A percentile compares a stretch with the other conserved stretches of the same genome.
phyloP scores from a whole-genome alignment of 92 coral and sea anemone species.

The Pocillopora grandis region DNA sequence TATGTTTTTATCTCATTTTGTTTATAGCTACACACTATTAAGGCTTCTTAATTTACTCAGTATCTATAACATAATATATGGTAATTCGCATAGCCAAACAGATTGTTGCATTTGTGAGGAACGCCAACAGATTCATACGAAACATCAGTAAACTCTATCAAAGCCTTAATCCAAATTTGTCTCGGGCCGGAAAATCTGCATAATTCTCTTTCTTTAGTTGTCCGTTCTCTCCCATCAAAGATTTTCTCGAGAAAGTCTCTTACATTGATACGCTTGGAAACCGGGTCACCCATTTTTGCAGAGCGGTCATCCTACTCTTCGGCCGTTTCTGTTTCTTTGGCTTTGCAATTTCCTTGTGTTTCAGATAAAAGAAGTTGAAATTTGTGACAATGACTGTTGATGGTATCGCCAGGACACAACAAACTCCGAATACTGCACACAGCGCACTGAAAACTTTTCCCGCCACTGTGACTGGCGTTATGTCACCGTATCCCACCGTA shows the following conservation, averaged over 20 bases:
- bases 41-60: no score
- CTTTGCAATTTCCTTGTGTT: conserved; percentile 7
- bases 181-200: neutral
- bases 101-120: no score
- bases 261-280: conserved; percentile 15
- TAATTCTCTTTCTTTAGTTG: no score
- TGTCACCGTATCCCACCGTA: conserved; percentile 70
- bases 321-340: conserved; percentile 7
- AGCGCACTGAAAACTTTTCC: conserved; percentile 61
- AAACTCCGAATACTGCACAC: conserved; percentile 62
- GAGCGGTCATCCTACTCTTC: neutral
- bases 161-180: neutral
- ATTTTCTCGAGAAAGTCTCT: neutral
- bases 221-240: no score
- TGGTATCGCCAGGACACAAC: conserved; percentile 57
- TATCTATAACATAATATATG: no score
- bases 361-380: conserved; percentile 44
- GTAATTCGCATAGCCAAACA: no score
- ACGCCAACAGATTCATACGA: neutral
- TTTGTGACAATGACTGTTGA: conserved; percentile 63
- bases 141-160: neutral
- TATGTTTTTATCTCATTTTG: no score
- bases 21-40: no score
- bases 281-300: conserved; percentile 15
- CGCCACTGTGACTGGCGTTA: conserved; percentile 46